These are phyloP conservation scores for Torymus auratus DNA, from an alignment of 2,888 invertebrate species.

Conservation along the genomic window DNA sequence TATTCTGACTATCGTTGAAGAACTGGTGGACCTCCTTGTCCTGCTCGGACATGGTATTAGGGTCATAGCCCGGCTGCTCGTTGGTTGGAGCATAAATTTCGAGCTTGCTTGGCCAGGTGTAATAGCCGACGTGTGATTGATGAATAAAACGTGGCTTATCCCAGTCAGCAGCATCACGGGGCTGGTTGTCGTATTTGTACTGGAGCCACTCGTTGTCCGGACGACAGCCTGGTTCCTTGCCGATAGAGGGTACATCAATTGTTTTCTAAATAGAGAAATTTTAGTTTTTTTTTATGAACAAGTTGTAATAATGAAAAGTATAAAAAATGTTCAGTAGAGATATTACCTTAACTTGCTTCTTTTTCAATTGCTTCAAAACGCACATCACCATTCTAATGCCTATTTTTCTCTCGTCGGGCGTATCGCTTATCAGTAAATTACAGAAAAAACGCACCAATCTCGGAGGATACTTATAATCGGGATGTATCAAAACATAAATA, in stretches of 20 bases:
- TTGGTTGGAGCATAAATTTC: conserved; percentile 82
- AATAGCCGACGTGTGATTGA: conserved; percentile 80
- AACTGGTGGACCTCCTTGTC: conserved; percentile 83
- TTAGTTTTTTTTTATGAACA: not conserved
- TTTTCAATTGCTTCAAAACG: conserved; percentile 85
- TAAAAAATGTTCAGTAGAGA: not conserved
- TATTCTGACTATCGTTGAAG: conserved; percentile 82
- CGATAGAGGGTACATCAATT: conserved; percentile 38
- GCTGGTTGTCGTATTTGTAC: conserved; percentile 81
- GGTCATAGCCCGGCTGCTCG: conserved; percentile 82
- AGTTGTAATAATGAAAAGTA: not conserved
- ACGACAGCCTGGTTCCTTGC: conserved; percentile 78
- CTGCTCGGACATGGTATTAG: conserved; percentile 79
- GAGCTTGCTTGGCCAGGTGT: conserved; percentile 79
- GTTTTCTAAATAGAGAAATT: conserved; percentile 27
- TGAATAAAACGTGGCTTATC: conserved; percentile 84
- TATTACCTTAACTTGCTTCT: conserved; percentile 77
- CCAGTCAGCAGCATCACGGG: conserved; percentile 85
- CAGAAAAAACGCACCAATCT: conserved; percentile 82
- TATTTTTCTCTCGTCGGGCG: conserved; percentile 87
- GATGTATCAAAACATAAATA: conserved; percentile 84
- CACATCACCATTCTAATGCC: conserved; percentile 81
- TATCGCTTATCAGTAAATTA: conserved; percentile 84
- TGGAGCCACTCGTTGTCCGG: conserved; percentile 87
- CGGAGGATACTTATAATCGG: conserved; percentile 83